Evolutionary conservation across 1,140 invertebrate genomes (phyloP).

Genomic region (Drosophila ohnishii): DNA sequence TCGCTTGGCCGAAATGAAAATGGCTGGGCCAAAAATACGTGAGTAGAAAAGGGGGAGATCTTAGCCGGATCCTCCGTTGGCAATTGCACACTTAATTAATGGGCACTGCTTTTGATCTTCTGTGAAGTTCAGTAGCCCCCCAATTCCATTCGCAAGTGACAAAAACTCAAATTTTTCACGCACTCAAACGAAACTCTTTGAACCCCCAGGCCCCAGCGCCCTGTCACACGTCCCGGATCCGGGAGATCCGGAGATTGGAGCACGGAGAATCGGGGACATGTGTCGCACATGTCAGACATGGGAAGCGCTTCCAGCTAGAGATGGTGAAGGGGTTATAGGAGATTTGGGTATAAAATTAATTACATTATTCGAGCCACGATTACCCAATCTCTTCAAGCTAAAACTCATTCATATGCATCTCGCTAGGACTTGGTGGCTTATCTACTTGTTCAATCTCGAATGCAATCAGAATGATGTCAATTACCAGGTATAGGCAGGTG

Average conservation of each 20-base stretch:
- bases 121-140: slow-evolving; percentile 65
- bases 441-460: slow-evolving; percentile 21
- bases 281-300: slow-evolving; percentile 66
- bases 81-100: slow-evolving; percentile 81
- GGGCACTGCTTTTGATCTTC: slow-evolving; percentile 77
- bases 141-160: slow-evolving; percentile 56
- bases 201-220: slow-evolving; percentile 40
- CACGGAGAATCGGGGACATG: slow-evolving; percentile 47
- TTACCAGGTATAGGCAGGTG: slow-evolving; percentile 1
- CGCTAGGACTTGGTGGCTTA: slow-evolving; percentile 4
- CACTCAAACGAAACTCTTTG: slow-evolving; percentile 73
- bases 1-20: slow-evolving; percentile 41
- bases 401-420: slow-evolving; percentile 29
- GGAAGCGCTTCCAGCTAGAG: slow-evolving; percentile 24
- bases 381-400: neutral
- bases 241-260: slow-evolving; percentile 15
- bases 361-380: slow-evolving; percentile 21
- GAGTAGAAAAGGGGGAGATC: slow-evolving; percentile 33
- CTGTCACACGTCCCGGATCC: slow-evolving; percentile 37
- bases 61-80: slow-evolving; percentile 37
- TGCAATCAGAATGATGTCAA: slow-evolving; percentile 15
- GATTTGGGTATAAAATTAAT: neutral
- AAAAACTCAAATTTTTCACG: slow-evolving; percentile 75
- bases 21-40: slow-evolving; percentile 57
- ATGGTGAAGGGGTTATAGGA: slow-evolving; percentile 6